phyloP scores from a whole-genome alignment of 2,113 vertebrate species.

The Corythaeola cristata region DNA sequence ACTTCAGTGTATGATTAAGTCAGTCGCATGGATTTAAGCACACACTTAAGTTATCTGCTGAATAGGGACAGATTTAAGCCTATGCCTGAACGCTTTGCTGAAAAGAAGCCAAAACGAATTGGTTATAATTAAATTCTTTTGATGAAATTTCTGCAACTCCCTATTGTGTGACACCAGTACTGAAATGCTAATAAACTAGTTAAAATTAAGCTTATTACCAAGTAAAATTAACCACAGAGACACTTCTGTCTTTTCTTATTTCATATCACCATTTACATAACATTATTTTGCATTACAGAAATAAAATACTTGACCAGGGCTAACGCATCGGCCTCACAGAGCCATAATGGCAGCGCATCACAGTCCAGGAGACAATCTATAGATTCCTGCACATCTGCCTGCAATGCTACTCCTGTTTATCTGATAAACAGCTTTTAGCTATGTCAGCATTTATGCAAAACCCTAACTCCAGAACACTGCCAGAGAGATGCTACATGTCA shows the following conservation, averaged over 20 bases:
- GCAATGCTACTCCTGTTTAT: not conserved
- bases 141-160: constrained; percentile 49
- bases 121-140: constrained; percentile 49
- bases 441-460: not conserved
- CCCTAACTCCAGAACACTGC: not conserved
- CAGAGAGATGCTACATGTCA: not conserved
- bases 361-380: not conserved
- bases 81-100: not conserved
- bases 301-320: not conserved
- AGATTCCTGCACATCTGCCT: not conserved
- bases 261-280: not conserved
- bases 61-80: constrained; percentile 3
- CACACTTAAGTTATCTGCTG: not conserved
- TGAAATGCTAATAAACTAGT: constrained; percentile 57
- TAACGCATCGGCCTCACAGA: not conserved
- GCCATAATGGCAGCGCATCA: not conserved
- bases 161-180: constrained; percentile 12
- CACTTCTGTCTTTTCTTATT: not conserved
- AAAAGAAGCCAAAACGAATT: constrained; percentile 35
- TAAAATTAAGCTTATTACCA: constrained; percentile 52
- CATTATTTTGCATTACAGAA: not conserved
- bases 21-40: not conserved
- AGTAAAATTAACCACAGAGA: constrained; percentile 45
- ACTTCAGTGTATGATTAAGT: not conserved
- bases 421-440: not conserved